Conservation (phyloP, 2,113 vertebrate genomes). For the Carassius auratus region DNA sequence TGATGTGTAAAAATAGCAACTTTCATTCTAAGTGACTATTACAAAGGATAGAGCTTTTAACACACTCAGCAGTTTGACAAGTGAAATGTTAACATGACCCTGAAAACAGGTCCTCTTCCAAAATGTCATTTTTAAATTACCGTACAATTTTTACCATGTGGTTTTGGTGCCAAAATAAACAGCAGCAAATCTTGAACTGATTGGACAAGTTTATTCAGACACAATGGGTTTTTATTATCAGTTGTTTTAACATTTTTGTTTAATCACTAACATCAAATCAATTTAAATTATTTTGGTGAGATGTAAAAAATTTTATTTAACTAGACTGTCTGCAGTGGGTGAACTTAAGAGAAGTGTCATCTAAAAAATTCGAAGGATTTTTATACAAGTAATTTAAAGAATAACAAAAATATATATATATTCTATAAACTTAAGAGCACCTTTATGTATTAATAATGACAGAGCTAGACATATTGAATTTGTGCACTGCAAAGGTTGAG, state of each 20-base stretch:
- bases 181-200: neutral
- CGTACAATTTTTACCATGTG: neutral
- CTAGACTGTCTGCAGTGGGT: neutral
- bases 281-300: neutral
- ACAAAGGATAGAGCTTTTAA: neutral
- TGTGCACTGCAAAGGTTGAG: neutral
- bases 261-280: neutral
- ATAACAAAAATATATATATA: neutral
- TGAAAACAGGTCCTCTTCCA: neutral
- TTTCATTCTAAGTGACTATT: neutral
- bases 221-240: neutral
- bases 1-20: conserved; percentile 28
- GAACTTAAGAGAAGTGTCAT: neutral
- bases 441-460: neutral
- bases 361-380: neutral
- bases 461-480: neutral
- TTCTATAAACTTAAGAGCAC: neutral
- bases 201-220: neutral
- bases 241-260: neutral
- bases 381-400: neutral
- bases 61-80: conserved; percentile 21
- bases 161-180: neutral
- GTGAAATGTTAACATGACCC: conserved; percentile 7
- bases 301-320: neutral
- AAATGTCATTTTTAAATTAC: neutral